phyloP scores from a whole-genome alignment of 2,113 vertebrate genomes.

The Nesospiza acunhae region DNA sequence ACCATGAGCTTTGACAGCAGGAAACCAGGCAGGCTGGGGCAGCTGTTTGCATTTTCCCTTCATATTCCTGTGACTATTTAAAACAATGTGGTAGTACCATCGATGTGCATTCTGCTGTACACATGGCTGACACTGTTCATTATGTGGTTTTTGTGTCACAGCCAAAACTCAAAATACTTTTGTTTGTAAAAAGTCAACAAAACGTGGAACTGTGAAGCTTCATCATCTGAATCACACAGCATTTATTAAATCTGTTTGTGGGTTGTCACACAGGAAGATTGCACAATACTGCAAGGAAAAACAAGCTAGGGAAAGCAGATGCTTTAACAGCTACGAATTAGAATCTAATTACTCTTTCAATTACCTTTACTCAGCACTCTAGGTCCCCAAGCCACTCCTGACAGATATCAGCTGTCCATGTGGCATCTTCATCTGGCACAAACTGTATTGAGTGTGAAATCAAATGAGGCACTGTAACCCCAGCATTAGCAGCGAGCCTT shows the following conservation, averaged over 20 bases:
- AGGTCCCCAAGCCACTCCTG: slow-evolving; percentile 1
- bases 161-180: neutral
- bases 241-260: neutral
- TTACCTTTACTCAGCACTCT: slow-evolving; percentile 5
- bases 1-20: neutral
- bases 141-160: neutral
- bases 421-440: neutral
- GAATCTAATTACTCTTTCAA: slow-evolving; percentile 43
- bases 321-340: slow-evolving; percentile 29
- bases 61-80: neutral
- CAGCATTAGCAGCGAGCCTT: neutral
- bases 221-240: neutral
- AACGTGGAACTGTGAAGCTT: neutral
- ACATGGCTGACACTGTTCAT: neutral
- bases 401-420: slow-evolving; percentile 13
- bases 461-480: neutral
- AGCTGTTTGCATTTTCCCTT: neutral
- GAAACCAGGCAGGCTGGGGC: neutral
- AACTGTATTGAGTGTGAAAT: neutral
- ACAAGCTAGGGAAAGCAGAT: slow-evolving; percentile 8
- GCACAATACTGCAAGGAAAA: neutral
- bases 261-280: neutral
- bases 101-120: neutral
- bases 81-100: neutral
- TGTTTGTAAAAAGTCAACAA: neutral